These are phyloP conservation scores for Pomacea canaliculata DNA, from an alignment of 2,888 invertebrate species.

Conservation along the genomic window DNA sequence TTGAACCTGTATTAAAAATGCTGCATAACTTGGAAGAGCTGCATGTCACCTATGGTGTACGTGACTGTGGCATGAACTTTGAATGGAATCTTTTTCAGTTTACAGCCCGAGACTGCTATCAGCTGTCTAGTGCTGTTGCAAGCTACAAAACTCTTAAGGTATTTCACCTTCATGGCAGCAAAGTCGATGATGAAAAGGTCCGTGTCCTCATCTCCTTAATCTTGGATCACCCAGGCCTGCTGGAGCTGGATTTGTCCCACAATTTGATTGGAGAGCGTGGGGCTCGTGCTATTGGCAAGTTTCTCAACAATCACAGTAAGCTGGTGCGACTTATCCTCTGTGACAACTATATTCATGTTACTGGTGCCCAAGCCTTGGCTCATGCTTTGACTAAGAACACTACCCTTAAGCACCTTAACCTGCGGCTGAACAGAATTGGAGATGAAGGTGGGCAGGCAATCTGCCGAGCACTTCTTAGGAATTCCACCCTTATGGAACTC, in stretches of 20 bases:
- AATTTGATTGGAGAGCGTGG: slow-evolving; percentile 69
- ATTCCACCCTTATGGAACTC: slow-evolving; percentile 62
- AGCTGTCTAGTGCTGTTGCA: slow-evolving; percentile 68
- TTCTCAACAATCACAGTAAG: slow-evolving; percentile 68
- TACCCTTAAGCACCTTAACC: slow-evolving; percentile 49
- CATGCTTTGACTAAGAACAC: slow-evolving; percentile 69
- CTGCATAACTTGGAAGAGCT: slow-evolving; percentile 66
- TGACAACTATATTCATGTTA: slow-evolving; percentile 66
- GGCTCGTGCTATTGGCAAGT: slow-evolving; percentile 69
- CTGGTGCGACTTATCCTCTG: slow-evolving; percentile 61
- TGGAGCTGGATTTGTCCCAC: slow-evolving; percentile 68
- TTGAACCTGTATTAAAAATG: slow-evolving; percentile 61
- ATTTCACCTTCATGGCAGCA: slow-evolving; percentile 65
- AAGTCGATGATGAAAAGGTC: slow-evolving; percentile 69
- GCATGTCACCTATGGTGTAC: slow-evolving; percentile 68
- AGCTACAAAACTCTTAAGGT: slow-evolving; percentile 63
- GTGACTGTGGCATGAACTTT: slow-evolving; percentile 71
- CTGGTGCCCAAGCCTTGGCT: slow-evolving; percentile 70
- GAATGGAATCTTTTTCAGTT: slow-evolving; percentile 71
- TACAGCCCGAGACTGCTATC: slow-evolving; percentile 68
- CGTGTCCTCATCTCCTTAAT: slow-evolving; percentile 68
- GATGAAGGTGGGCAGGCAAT: slow-evolving; percentile 71
- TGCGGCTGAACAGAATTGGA: slow-evolving; percentile 61
- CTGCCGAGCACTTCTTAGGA: slow-evolving; percentile 65
- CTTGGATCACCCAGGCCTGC: slow-evolving; percentile 66